These are phyloP conservation scores for Heliconius ismenius DNA, from an alignment of 2,888 invertebrate species.

Conservation along the genomic window DNA sequence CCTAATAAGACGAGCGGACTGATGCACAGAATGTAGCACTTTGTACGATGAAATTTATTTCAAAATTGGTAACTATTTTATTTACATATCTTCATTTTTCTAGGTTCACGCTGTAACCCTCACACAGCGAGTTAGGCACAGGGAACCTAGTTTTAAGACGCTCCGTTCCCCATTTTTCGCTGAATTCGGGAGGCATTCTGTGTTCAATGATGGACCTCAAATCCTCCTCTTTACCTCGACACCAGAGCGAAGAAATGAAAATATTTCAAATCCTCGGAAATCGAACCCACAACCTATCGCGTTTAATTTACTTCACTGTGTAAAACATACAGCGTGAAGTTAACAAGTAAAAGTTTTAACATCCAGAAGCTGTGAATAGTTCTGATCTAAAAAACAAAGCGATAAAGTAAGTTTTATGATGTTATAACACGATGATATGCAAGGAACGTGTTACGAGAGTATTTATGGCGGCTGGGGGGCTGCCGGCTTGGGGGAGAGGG, in stretches of 20 bases:
- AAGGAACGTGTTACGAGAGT: conserved; percentile 14
- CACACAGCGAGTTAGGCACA: too few relatives aligned
- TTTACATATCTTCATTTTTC: background rate
- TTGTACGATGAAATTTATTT: background rate
- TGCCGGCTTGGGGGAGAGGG: background rate
- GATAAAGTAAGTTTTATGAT: conserved; percentile 16
- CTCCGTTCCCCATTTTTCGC: too few relatives aligned
- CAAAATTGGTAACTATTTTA: background rate
- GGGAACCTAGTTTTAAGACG: too few relatives aligned
- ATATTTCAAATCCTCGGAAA: background rate
- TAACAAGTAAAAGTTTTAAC: background rate
- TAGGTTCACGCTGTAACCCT: too few relatives aligned
- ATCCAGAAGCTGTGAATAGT: background rate
- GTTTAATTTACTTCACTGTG: too few relatives aligned
- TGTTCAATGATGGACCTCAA: too few relatives aligned
- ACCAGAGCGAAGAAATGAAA: too few relatives aligned
- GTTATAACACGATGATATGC: conserved; percentile 19
- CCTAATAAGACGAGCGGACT: conserved; percentile 8
- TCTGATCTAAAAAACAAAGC: conserved; percentile 23
- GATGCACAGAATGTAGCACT: background rate
- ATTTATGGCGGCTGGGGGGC: background rate
- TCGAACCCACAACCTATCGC: background rate
- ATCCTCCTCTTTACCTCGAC: too few relatives aligned
- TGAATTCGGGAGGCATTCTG: too few relatives aligned
- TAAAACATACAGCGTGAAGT: too few relatives aligned